Evolutionary conservation across 2,797 vertebrate genomes (phyloP), one percentile per base, ranked within the genome.

Genomic region (Falco cherrug): DNA sequence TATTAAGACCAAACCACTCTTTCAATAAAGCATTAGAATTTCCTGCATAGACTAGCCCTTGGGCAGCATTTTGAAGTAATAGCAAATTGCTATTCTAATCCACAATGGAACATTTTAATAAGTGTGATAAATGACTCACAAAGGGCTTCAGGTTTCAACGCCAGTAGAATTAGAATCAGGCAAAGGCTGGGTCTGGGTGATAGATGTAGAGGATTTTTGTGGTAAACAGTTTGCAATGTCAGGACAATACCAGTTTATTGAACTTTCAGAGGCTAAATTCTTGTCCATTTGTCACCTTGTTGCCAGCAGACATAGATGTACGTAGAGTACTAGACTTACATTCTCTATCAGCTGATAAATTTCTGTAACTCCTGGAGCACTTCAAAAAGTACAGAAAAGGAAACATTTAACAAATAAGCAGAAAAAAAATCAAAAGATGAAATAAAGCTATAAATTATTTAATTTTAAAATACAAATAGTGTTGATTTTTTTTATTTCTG

Each of bases 21-120:
- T 98, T 98, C 98, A 98, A 98, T 97, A 97, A 95, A 98, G 97
- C 97, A 98, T 98, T 98, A 98, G 98, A 98, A 98, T 98, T 98
- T 98, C 97, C 98, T 98, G 98, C 95, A 90, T 95, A 97, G 98
- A 98, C 98, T 97, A 97, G 97, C 97, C 97, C 96, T 94, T 96
- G 96, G 97, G 97, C 93, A 97, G 90, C 84, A 90, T 96, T 97
- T 79, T 95, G 98, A 98, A 99, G 98, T 98, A 98, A 98, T 89
- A 98, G 98, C 93, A 94, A 98, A 98, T 98, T 98, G 98, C 98
- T 98, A 98, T 98, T 98, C 93, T 98, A 98, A 99, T 98, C 98
- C 97, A 95, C 97, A 97, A 94, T 96, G 98, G 98, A 98, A 98
- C 98, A 98, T 99, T 99, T 99, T 99, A 99, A 98, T 98, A 98